Conservation (phyloP, 2,888 invertebrate species). For the Mechanitis messenoides region DNA sequence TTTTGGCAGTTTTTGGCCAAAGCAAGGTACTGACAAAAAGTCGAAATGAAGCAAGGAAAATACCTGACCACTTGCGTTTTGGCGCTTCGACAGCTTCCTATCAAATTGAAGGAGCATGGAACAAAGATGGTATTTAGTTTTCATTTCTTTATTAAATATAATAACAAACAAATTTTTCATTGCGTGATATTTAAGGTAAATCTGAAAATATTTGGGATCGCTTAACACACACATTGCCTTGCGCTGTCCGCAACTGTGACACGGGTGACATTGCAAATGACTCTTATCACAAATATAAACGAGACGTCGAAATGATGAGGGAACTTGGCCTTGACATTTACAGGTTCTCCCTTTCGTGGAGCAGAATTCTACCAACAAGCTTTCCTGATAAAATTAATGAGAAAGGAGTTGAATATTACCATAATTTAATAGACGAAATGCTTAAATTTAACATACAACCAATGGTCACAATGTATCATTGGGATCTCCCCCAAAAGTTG, state of each 20-base stretch:
- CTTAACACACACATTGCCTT: constrained; percentile 63
- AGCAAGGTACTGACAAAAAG: neutral
- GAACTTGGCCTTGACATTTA: constrained; percentile 68
- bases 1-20: neutral
- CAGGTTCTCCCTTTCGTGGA: constrained; percentile 79
- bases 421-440: constrained; percentile 74
- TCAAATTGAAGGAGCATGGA: constrained; percentile 58
- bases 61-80: constrained; percentile 47
- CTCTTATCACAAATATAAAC: constrained; percentile 75
- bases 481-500: constrained; percentile 70
- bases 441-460: constrained; percentile 77
- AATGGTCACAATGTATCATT: constrained; percentile 73
- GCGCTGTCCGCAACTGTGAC: constrained; percentile 66
- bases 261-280: constrained; percentile 78
- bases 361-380: constrained; percentile 78
- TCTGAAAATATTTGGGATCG: constrained; percentile 79
- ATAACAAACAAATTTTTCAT: neutral
- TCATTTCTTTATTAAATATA: neutral
- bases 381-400: constrained; percentile 73
- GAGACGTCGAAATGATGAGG: constrained; percentile 67
- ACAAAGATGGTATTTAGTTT: constrained; percentile 42
- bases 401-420: constrained; percentile 51
- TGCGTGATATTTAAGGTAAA: constrained; percentile 53
- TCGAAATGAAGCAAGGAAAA: constrained; percentile 18
- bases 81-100: constrained; percentile 52